Evolutionary conservation across 2,113 vertebrate genomes (phyloP), one percentile per base, ranked within the genome.

Genomic region (Pterocles gutturalis): DNA sequence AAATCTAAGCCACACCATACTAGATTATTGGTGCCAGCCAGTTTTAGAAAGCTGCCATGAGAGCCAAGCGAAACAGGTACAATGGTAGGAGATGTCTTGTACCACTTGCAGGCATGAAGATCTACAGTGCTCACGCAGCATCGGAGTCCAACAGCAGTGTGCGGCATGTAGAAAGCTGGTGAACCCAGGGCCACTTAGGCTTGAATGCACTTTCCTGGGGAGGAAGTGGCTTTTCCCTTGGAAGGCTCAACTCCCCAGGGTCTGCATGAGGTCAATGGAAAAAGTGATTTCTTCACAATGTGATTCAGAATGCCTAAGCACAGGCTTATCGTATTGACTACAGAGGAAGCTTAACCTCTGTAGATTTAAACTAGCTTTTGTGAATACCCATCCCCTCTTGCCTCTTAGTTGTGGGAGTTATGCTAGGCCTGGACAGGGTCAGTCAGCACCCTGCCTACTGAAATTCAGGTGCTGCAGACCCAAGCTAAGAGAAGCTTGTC

Each of bases 141-240:
- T 17, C 5, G 0, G 25, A 41, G 54, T 60, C 82, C 69, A 17
- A 29, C 36, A 20, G 62, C 76, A 45, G 19, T 4, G 3, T 5
- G 58, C 5, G 2, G 46, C 76, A 25, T 61, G 73, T 31, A 38
- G 62, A 62, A 88, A 70, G 71, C 90, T 93, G 79, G 76, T 75
- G 88, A 95, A 76, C 57, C 87, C 91, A 76, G 2, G 5, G 93
- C 87, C 87, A 87, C 65, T 95, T 78, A 36, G 57, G 77, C 82
- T 82, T 89, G 61, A 96, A 95, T 82, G 84, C 81, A 46, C 81
- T 95, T 96, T 95, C 73, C 77, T 93, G 78, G 77, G 89, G 77
- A 96, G 94, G 95, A 96, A 95, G 91, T 94, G 91, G 94, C 96
- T 96, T 96, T 96, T 96, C 89, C 93, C 94, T 91, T 91, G 91